Evolutionary conservation across 2,888 invertebrate genomes (phyloP), one percentile per base, ranked within the genome.

Genomic region (Gastrophysa polygoni): DNA sequence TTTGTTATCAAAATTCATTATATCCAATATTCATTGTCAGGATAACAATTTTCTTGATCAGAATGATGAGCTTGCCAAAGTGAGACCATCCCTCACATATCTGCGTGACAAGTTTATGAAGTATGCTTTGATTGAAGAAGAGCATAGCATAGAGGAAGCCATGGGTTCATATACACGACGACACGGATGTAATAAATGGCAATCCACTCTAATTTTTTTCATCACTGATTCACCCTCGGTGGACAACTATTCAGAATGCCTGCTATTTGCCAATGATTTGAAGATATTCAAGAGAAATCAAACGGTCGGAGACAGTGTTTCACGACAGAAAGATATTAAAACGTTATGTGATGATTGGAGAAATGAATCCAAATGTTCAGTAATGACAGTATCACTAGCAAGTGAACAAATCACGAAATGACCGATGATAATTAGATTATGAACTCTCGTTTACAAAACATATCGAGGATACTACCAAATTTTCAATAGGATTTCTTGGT

Each of bases 101-200:
- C 64, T 75, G 38, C 75, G 72, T 64, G 49, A 63, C 59, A 71
- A 64, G 59, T 74, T 71, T 69, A 11, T 70, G 34, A 64, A 73
- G 60, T 68, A 69, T 69, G 64, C 72, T 64, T 70, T 69, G 50
- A 46, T 69, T 49, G 73, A 74, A 67, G 69, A 76, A 63, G 54
- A 73, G 57, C 67, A 73, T 63, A 71, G 72, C 58, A 62, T 77
- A 57, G 78, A 78, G 66, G 78, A 78, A 66, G 69, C 73, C 3
- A 77, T 79, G 75, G 69, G 76, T 17, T 75, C 77, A 20, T 79
- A 80, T 63, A 80, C 71, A 70, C 77, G 75, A 20, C 66, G 74
- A 46, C 72, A 75, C 66, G 69, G 69, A 48, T 71, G 72, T 64
- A 64, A 11, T 70, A 72, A 5, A n/a, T n/a, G n/a, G n/a, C n/a